Evolutionary conservation across 2,888 invertebrate species (phyloP).

Genomic region (Tanypteryx hageni): DNA sequence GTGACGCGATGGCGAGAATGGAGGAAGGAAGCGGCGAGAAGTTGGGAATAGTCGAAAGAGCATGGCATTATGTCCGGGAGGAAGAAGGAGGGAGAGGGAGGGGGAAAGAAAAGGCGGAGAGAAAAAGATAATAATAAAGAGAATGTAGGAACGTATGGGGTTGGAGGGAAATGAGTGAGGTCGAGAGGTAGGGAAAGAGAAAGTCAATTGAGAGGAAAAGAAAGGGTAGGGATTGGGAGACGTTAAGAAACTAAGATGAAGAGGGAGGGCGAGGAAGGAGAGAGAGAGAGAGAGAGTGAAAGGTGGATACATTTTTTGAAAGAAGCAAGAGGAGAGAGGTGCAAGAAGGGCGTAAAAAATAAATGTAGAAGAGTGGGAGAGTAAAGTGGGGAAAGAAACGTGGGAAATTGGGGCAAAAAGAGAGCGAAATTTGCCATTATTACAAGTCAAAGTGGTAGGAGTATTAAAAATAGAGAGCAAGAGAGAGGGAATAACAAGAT

Average conservation of each 20-base stretch:
- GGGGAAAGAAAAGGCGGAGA: background rate
- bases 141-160: background rate
- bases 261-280: background rate
- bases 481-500: too few species aligned
- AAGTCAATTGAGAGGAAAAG: background rate
- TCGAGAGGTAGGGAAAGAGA: background rate
- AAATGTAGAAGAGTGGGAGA: background rate
- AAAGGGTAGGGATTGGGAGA: background rate
- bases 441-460: too few species aligned
- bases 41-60: constrained; percentile 1
- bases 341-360: background rate
- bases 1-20: constrained; percentile 6
- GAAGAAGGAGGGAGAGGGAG: background rate
- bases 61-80: constrained; percentile 27
- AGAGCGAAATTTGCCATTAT: background rate
- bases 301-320: background rate
- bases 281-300: background rate
- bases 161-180: background rate
- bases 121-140: constrained; percentile 12
- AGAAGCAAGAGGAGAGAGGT: background rate
- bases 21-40: constrained; percentile 50
- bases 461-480: too few species aligned
- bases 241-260: background rate
- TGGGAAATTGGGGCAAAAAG: background rate
- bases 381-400: background rate